phyloP scores from a whole-genome alignment of 2,888 invertebrate species.

The Tortricodes alternella region DNA sequence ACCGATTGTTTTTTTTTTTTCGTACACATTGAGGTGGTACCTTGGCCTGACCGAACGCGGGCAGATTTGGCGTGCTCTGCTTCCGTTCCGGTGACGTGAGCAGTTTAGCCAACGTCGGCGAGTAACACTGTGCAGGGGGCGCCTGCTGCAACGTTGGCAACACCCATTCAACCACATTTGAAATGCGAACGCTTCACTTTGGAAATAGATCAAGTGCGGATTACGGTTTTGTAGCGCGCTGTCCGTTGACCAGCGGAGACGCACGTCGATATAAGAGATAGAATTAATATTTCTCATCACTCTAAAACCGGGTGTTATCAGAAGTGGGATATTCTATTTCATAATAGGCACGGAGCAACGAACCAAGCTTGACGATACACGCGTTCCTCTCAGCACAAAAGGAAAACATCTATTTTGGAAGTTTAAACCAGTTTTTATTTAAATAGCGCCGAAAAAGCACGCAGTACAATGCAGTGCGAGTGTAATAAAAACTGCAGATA shows the following conservation, averaged over 20 bases:
- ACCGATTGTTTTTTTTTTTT: constrained; percentile 68
- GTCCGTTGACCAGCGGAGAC: neutral
- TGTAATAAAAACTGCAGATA: no score
- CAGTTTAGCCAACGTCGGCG: constrained; percentile 90
- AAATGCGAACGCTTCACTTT: constrained; percentile 30
- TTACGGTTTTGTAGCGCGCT: constrained; percentile 12
- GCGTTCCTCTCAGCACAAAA: no score
- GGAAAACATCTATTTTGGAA: no score
- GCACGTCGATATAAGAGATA: no score
- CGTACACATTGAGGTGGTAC: constrained; percentile 68
- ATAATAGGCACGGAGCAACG: no score
- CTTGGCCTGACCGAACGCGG: constrained; percentile 81
- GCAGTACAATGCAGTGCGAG: no score
- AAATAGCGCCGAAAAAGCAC: no score
- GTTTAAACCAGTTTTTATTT: no score
- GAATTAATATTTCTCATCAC: no score
- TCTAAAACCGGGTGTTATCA: no score
- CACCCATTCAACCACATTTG: constrained; percentile 72
- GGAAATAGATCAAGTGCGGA: constrained; percentile 3
- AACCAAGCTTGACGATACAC: no score
- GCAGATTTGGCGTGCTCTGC: constrained; percentile 71
- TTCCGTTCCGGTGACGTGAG: constrained; percentile 86
- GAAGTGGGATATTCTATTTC: no score
- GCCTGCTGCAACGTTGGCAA: constrained; percentile 82
- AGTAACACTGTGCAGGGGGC: constrained; percentile 84